Evolutionary conservation across 2,888 invertebrate genomes (phyloP).

Genomic region (Aphodius sticticus): DNA sequence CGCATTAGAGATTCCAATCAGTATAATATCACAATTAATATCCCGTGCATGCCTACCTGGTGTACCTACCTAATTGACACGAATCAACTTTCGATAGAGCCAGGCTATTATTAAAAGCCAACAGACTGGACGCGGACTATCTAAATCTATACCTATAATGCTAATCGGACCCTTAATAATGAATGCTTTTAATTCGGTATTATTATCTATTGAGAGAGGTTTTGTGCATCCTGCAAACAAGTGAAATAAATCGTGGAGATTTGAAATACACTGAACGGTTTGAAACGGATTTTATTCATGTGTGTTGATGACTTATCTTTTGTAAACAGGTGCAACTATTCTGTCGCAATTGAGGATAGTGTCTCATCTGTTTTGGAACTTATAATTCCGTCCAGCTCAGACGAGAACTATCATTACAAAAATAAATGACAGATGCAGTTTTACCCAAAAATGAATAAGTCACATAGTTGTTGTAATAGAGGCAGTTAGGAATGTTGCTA

Average conservation of each 20-base stretch:
- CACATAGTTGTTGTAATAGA: too few species aligned
- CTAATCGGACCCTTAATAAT: not conserved
- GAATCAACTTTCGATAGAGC: not conserved
- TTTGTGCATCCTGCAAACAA: not conserved
- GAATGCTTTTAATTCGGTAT: not conserved
- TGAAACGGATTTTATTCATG: not conserved
- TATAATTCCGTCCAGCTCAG: too few species aligned
- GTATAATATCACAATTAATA: slow-evolving; percentile 4
- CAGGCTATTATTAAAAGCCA: not conserved
- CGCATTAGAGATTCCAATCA: not conserved
- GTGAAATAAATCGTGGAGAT: not conserved
- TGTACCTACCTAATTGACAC: slow-evolving; percentile 4
- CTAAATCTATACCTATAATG: not conserved
- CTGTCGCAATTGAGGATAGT: not conserved
- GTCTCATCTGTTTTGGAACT: too few species aligned
- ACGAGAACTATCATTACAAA: too few species aligned
- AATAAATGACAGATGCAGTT: too few species aligned
- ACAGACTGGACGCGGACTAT: not conserved
- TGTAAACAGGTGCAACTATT: not conserved
- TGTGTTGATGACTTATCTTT: not conserved
- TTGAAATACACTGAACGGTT: not conserved
- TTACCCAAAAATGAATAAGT: too few species aligned
- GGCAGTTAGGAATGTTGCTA: too few species aligned
- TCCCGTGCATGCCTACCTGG: not conserved
- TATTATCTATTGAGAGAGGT: not conserved